Base-by-base conservation (phyloP, 2,888 invertebrate species). In the Keiferia lycopersicella region DNA sequence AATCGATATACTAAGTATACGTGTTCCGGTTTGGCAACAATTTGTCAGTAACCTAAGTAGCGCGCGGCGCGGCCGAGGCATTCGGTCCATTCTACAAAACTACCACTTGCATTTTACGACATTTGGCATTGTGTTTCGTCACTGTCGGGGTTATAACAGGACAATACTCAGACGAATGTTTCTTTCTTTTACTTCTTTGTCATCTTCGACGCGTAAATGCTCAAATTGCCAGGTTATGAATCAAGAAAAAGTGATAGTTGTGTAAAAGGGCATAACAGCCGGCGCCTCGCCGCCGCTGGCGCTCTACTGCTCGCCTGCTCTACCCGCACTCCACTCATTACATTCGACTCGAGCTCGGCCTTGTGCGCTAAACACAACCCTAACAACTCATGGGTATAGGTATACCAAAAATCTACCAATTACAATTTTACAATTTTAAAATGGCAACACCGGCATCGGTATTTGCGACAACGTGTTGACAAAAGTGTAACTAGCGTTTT, bases 1-100 rank as follows among this genome's bases (percentile, higher is more conserved):
- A 84, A 72, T 83, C 83, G 83, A 87, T 84, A 83, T 87, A 83
- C 83, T 88, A 84, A 85, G 87, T 90, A 87, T 86, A 87, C 86
- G 84, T 83, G 80, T 87, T 87, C 83, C 80, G 84, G 85, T 90
- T 91, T 90, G 91, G 91, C 91, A 91, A 87, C 91, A 80, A 84
- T 83, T 85, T 82, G 79, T 84, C 78, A 83, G 85, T 87, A 86
- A 85, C 84, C 86, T 87, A 86, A 81, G 69, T 72, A 72, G 78
- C 78, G 77, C 71, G 72, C 75, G 79, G 72, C 76, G 74, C 74
- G 76, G 61, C 60, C 63, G 65, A 50, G 38, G 58, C 45, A n/a
- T 34, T 34, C 22, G 45, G 41, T 16, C 45, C 16, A n/a, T 45
- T 45, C 45, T 41, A 45, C 45, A 45, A 45, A 45, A 45, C 16